Base-by-base conservation (phyloP, 1,140 invertebrate genomes). In the Lerema accius region DNA sequence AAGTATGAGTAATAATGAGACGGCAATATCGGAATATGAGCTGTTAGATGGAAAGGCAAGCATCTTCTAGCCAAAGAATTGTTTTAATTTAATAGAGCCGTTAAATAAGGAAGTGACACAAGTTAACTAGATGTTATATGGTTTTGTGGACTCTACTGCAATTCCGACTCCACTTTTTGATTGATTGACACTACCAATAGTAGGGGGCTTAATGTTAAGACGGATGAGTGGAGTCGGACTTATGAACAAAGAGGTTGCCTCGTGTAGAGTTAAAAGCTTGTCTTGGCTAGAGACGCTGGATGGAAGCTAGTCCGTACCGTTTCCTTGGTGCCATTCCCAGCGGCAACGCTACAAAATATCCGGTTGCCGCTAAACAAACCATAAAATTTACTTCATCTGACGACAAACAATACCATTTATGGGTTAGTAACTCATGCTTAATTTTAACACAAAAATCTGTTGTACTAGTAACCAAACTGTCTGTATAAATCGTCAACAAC, bases 281-380 rank as follows among this genome's bases (percentile, higher is more conserved):
- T 37, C 35, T 37, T 11, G 35, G 13, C 19, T 55, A 46, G 28
- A 26, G 23, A 28, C 28, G 17, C 19, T 28, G 39, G 26, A 28
- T 56, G 42, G 42, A 45, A 40, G 42, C 55, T 58, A 58, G 32
- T 46, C 16, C 73, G 46, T 76, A 76, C 73, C 73, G 63, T 72
- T 69, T 76, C 14, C 53, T 64, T 28, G 51, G 61, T 67, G 70
- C 60, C 73, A 72, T 76, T 58, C 67, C 73, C 69, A 69, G 59
- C 11, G 58, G 59, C 28, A 58, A 69, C 23, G 65, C 63, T 72
- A 61, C 37, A 53, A 43, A 58, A 59, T 55, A 65, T 76, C 73
- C 73, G 67, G 51, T 68, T 50, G 53, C 63, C 60, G 73, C 73
- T 73, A 62, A 72, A 76, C 62, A 76, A 65, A 75, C 10, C 26